Percentiles rank a stretch among this genome's conserved stretches.
These are phyloP conservation scores for Sarcophilus harrisii DNA, from an alignment of 2,797 vertebrate species.

Conservation along the genomic window DNA sequence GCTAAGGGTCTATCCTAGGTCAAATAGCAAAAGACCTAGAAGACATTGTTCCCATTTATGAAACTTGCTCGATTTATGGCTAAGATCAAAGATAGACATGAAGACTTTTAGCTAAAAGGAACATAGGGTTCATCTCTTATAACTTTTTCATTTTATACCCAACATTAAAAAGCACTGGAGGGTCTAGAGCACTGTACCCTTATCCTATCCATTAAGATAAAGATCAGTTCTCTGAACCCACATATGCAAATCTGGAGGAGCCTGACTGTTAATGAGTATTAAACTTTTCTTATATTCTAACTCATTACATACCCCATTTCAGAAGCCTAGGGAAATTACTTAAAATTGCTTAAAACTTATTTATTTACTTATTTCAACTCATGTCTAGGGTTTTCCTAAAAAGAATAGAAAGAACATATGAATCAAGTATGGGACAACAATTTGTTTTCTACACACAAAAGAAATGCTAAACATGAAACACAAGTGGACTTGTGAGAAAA, in stretches of 20 bases:
- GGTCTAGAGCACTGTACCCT: not conserved
- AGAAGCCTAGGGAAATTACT: not conserved
- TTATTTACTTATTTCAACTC: too few relatives aligned
- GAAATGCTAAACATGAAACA: not conserved
- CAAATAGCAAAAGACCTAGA: slow-evolving; percentile 20
- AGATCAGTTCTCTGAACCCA: not conserved
- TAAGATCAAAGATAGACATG: not conserved
- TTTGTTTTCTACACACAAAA: not conserved
- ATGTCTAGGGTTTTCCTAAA: not conserved
- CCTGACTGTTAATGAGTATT: not conserved
- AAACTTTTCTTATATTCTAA: not conserved
- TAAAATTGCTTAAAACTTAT: not conserved
- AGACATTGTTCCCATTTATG: not conserved
- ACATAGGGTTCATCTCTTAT: not conserved
- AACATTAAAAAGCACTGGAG: not conserved
- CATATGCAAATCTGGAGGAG: not conserved
- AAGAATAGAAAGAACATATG: not conserved
- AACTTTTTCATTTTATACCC: not conserved
- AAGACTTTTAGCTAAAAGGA: not conserved
- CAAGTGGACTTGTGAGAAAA: not conserved
- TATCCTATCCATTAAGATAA: not conserved
- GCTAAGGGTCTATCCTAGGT: too few relatives aligned
- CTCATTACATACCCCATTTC: not conserved
- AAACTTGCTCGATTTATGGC: not conserved
- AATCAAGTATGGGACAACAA: not conserved